Conservation (phyloP, 1,140 invertebrate genomes). For the Leguminivora glycinivorella region DNA sequence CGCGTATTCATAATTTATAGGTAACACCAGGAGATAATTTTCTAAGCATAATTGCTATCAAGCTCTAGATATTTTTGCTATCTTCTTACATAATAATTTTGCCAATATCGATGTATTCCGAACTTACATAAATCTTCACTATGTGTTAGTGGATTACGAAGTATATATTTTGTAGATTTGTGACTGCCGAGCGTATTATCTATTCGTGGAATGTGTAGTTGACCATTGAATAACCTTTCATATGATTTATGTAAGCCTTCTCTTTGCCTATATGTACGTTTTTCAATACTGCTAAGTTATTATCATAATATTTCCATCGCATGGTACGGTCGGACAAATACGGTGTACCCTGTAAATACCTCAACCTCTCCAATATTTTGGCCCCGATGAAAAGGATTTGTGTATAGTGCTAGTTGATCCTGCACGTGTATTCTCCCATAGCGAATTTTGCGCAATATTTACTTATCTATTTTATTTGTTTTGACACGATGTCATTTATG, state of each 20-base stretch:
- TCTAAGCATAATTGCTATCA: not conserved
- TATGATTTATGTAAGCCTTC: too few relatives aligned
- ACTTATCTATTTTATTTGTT: not conserved
- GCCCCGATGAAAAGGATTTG: not conserved
- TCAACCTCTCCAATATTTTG: slow-evolving; percentile 9
- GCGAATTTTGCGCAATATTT: not conserved
- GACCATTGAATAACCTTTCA: too few relatives aligned
- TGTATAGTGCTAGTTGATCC: slow-evolving; percentile 24
- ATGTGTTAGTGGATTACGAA: not conserved
- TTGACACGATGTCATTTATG: too few relatives aligned
- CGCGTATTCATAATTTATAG: not conserved
- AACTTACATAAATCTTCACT: not conserved
- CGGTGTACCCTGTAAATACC: not conserved
- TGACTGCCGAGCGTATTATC: too few relatives aligned
- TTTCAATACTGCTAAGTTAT: not conserved
- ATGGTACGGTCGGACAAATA: not conserved
- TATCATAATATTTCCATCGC: not conserved
- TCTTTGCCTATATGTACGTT: too few relatives aligned
- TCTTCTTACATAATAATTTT: too few relatives aligned
- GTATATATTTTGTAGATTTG: too few relatives aligned
- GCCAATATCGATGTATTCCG: too few relatives aligned
- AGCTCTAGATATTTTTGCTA: not conserved
- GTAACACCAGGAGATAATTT: not conserved
- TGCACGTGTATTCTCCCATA: not conserved
- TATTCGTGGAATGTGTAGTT: too few relatives aligned